Percentiles rank a stretch among this genome's conserved stretches.
phyloP scores from a whole-genome alignment of 2,888 invertebrate species.

The Papilio gigon region DNA sequence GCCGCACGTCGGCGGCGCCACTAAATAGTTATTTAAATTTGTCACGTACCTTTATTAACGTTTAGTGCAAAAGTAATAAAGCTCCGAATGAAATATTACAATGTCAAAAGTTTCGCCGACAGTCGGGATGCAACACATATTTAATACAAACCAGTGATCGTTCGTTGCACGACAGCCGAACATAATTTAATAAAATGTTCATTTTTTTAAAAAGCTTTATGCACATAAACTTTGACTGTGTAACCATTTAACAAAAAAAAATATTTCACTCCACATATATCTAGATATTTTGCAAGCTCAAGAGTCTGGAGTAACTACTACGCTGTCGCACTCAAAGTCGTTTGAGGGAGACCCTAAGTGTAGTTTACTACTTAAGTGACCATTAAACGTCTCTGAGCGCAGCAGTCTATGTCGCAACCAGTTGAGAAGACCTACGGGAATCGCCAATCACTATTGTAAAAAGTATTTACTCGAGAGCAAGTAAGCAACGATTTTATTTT shows the following conservation, averaged over 20 bases:
- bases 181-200: too few species aligned
- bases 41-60: constrained; percentile 43
- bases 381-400: neutral
- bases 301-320: neutral
- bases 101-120: neutral
- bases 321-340: neutral
- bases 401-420: too few species aligned
- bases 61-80: constrained; percentile 12
- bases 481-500: neutral
- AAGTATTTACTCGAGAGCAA: neutral
- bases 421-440: neutral
- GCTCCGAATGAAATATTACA: constrained; percentile 9
- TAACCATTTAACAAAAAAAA: too few species aligned
- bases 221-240: too few species aligned
- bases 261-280: too few species aligned
- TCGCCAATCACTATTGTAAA: neutral
- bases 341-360: neutral
- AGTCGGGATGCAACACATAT: neutral
- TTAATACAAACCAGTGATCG: neutral
- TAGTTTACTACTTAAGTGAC: neutral
- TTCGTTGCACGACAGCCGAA: too few species aligned
- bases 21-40: constrained; percentile 76
- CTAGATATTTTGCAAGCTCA: too few species aligned
- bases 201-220: too few species aligned
- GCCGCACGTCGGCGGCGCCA: constrained; percentile 58